Base-by-base conservation (phyloP, 2,888 invertebrate genomes). In the Ferrisia virgata region DNA sequence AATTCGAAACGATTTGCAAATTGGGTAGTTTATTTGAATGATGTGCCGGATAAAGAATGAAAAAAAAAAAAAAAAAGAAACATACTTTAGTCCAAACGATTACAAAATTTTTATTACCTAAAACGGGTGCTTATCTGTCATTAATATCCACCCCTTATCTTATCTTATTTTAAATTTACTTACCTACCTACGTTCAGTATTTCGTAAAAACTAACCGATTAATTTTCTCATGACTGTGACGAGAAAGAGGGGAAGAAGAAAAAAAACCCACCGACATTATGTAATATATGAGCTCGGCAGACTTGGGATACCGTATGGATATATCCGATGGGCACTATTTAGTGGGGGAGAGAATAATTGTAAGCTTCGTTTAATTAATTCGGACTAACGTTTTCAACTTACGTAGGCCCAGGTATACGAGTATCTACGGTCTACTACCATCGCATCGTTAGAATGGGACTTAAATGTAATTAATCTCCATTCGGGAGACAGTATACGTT, bases 141-240 rank as follows among this genome's bases (percentile, higher is more conserved):
- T 72, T 72, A 72, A 72, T 72, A 28, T 13, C 33, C 33, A 64
- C n/a, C 72, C 33, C 28, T 33, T 72, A 72, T n/a, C 33, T 72
- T 72, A 36, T 36, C n/a, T n/a, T n/a, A n/a, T 72, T 72, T 72
- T 72, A 72, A 72, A 72, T 72, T 72, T 72, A 72, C 72, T 72
- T 28, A 3, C 33, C 33, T 72, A 72, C 72, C 33, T 28, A 3
- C 33, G n/a, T 40, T 18, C 47, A 5, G 47, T 4, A 4, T 3
- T 33, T 33, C n/a, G 33, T 15, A 15, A 72, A 72, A 31, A 64
- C 28, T 64, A 64, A 15, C 72, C 72, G n/a, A 72, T 72, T 72
- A 72, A 72, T 72, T 72, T 72, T 33, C 31, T 33, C 36, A 25
- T n/a, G n/a, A n/a, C n/a, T n/a, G n/a, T n/a, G n/a, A n/a, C n/a